phyloP scores from a whole-genome alignment of 1,140 invertebrate species.

The Lepidurus couesii region DNA sequence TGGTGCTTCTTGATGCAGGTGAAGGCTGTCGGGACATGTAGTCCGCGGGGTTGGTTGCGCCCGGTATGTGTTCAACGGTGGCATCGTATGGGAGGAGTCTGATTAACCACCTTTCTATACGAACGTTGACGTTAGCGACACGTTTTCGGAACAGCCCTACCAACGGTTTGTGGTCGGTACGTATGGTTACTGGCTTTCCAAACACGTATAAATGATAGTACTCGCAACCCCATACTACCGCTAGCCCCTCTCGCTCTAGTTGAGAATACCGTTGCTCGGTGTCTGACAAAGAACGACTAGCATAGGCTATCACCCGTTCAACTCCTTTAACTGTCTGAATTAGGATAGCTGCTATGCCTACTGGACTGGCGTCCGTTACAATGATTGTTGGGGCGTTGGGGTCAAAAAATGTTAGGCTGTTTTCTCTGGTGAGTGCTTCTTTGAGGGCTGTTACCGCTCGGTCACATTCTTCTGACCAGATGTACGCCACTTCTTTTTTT shows the following conservation, averaged over 20 bases:
- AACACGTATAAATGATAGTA: conserved; percentile 40
- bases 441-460: conserved; percentile 37
- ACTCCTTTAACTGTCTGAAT: background rate
- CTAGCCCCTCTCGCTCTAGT: conserved; percentile 42
- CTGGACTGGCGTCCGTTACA: no score
- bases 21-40: no score
- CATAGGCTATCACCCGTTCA: conserved; percentile 40
- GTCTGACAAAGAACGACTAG: conserved; percentile 38
- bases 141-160: conserved; percentile 39
- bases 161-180: conserved; percentile 48
- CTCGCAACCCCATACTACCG: conserved; percentile 40
- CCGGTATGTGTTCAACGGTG: background rate
- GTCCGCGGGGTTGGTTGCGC: no score
- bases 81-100: conserved; percentile 12
- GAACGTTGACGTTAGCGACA: background rate
- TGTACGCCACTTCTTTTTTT: conserved; percentile 41
- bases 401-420: conserved; percentile 41
- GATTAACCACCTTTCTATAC: background rate
- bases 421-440: conserved; percentile 42
- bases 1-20: no score
- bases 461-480: conserved; percentile 41
- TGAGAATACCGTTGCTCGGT: conserved; percentile 40
- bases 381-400: background rate
- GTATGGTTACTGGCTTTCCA: conserved; percentile 38
- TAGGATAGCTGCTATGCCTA: no score